Evolutionary conservation across 1,140 invertebrate species (phyloP), one percentile per base, ranked within the genome.

Genomic region (Pollicipes pollicipes): DNA sequence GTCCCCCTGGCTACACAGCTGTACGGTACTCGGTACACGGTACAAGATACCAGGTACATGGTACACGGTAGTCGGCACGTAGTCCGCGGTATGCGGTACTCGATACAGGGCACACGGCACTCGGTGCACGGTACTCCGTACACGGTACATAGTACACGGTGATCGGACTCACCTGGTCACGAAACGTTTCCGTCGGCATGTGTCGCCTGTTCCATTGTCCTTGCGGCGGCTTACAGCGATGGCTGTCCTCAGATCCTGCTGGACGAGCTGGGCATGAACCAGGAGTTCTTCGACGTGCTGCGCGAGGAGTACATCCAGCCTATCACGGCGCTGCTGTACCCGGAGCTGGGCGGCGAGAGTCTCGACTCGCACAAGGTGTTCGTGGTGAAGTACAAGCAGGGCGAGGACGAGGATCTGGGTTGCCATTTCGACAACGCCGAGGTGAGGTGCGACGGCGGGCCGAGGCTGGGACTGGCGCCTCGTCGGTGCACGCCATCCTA

Each of bases 401-500:
- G 74, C 26, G 72, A 78, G 69, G 81, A 82, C 74, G 70, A 75
- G 37, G 80, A 82, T 70, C 76, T 83, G 17, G 73, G 70, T 70
- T 78, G 76, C 75, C 82, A 83, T 73, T 82, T 77, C 75, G 82
- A 83, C 75, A 83, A 83, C 72, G 76, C 81, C 37, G 82, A 83
- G 74, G 77, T 78, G 72, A 73, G 69, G 32, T 6, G 31, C n/a
- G n/a, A n/a, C n/a, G n/a, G 58, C 63, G n/a, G 26, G 66, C 30
- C 17, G n/a, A 67, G 32, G 58, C 24, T 69, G 58, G 1, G 6
- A 72, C 63, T 26, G 29, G 24, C n/a, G 45, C 0, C 45, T 26
- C 35, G 24, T 24, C 29, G 27, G 27, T 69, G 70, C 74, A 27
- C n/a, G n/a, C n/a, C n/a, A n/a, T n/a, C n/a, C n/a, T n/a, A n/a